phyloP scores from a whole-genome alignment of 2,888 invertebrate genomes.

The Leptinotarsa rubiginosa region DNA sequence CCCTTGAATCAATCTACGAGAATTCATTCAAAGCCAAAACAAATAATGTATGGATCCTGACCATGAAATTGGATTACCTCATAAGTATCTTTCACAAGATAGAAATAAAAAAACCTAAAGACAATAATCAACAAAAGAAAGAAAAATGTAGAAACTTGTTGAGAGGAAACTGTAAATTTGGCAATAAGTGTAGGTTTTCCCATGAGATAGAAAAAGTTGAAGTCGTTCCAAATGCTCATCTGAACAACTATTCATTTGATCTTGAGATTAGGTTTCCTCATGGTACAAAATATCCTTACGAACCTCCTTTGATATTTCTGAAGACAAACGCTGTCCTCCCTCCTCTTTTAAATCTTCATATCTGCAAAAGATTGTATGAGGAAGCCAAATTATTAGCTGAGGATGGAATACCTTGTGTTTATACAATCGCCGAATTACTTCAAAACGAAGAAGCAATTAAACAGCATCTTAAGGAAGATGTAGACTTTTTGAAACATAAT shows the following conservation, averaged over 20 bases:
- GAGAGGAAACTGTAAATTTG: slow-evolving; percentile 77
- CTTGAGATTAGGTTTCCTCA: slow-evolving; percentile 82
- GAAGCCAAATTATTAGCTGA: slow-evolving; percentile 75
- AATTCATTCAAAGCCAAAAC: slow-evolving; percentile 77
- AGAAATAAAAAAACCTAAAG: slow-evolving; percentile 63
- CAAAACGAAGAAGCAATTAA: slow-evolving; percentile 77
- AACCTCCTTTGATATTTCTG: slow-evolving; percentile 79
- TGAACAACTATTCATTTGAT: slow-evolving; percentile 70
- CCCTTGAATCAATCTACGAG: slow-evolving; percentile 83
- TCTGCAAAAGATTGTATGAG: slow-evolving; percentile 75
- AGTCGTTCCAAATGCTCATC: slow-evolving; percentile 60
- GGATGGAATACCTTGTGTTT: slow-evolving; percentile 80
- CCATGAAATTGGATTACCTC: slow-evolving; percentile 76
- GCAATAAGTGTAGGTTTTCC: slow-evolving; percentile 79
- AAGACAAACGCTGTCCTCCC: slow-evolving; percentile 76
- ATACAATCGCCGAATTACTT: slow-evolving; percentile 77
- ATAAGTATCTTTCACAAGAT: slow-evolving; percentile 66
- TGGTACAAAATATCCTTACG: slow-evolving; percentile 78
- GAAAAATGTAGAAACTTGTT: slow-evolving; percentile 75
- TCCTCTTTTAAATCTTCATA: slow-evolving; percentile 73
- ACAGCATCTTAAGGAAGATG: slow-evolving; percentile 71
- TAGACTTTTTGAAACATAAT: slow-evolving; percentile 73
- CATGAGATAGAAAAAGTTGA: slow-evolving; percentile 70
- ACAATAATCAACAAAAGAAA: slow-evolving; percentile 65
- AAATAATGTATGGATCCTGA: slow-evolving; percentile 79